Evolutionary conservation across 53 echinoderm and acorn worm species (phyloP).

Genomic region (Luidia sarsii): DNA sequence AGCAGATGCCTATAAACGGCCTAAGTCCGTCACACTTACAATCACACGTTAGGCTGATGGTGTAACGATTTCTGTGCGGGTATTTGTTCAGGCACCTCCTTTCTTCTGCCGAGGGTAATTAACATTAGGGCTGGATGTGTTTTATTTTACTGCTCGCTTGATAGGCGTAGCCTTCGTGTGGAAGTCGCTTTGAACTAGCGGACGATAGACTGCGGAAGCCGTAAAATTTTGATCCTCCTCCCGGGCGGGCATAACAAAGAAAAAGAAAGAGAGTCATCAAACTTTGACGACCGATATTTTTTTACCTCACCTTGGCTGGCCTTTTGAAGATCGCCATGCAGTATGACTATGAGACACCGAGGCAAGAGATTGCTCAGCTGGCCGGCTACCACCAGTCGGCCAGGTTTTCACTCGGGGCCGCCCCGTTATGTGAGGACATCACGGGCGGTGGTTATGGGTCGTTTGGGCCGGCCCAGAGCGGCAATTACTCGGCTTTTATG

Average conservation of each 20-base stretch:
- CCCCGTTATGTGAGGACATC: constrained; percentile 29
- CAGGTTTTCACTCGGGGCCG: no score
- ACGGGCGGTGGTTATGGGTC: constrained; percentile 36
- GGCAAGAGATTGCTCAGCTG: constrained; percentile 2
- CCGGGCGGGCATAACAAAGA: constrained; percentile 10
- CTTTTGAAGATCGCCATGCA: neutral
- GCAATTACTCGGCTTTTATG: constrained; percentile 86
- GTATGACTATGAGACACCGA: constrained; percentile 23
- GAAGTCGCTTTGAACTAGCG: constrained; percentile 30
- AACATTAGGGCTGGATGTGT: neutral
- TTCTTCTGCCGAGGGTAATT: neutral
- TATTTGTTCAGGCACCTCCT: neutral
- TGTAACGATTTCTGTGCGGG: neutral
- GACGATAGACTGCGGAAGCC: constrained; percentile 19
- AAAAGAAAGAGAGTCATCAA: constrained; percentile 35
- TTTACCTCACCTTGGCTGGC: constrained; percentile 43
- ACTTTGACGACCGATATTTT: constrained; percentile 46
- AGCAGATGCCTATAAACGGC: neutral
- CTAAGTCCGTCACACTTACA: neutral
- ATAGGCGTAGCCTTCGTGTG: neutral
- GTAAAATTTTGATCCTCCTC: constrained; percentile 40
- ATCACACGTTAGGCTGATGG: neutral
- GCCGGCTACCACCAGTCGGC: no score
- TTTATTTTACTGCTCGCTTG: neutral
- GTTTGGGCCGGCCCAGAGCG: constrained; percentile 55